These are phyloP conservation scores for Leptinotarsa rubiginosa DNA, from an alignment of 2,888 invertebrate genomes.

Conservation along the genomic window DNA sequence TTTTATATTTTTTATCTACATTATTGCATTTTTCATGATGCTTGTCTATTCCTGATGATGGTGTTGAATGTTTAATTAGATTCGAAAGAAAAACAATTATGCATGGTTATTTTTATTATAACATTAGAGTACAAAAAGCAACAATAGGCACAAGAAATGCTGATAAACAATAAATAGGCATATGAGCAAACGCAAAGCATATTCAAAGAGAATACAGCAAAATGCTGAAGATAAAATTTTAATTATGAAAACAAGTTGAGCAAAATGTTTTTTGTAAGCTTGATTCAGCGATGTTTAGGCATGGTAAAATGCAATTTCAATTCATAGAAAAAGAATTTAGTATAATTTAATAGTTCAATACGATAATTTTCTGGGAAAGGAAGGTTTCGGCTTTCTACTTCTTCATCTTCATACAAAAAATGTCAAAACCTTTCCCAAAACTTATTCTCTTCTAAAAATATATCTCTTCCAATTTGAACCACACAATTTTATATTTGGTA, in stretches of 20 bases:
- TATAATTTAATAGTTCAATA: neutral
- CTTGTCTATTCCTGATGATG: neutral
- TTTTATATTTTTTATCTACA: too few species aligned
- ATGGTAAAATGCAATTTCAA: too few species aligned
- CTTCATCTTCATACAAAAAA: too few species aligned
- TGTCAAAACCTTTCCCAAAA: too few species aligned
- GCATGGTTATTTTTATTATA: neutral
- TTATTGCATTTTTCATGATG: neutral
- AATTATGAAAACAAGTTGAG: neutral
- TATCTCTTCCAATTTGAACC: too few species aligned
- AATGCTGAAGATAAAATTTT: neutral
- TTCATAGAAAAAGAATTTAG: neutral
- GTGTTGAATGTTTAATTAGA: neutral
- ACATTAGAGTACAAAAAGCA: slow-evolving; percentile 9
- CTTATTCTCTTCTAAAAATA: too few species aligned
- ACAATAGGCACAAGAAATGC: neutral
- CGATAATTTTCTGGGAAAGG: neutral
- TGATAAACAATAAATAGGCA: neutral
- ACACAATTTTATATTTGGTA: too few species aligned
- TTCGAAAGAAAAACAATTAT: neutral
- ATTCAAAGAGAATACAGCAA: neutral
- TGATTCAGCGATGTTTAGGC: neutral
- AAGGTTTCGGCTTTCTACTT: too few species aligned
- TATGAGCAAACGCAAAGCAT: neutral
- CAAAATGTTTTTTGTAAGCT: neutral